A percentile compares a stretch with the other conserved stretches of the same genome.
phyloP scores from a whole-genome alignment of 2,888 invertebrate species.

The Chorisops tibialis region DNA sequence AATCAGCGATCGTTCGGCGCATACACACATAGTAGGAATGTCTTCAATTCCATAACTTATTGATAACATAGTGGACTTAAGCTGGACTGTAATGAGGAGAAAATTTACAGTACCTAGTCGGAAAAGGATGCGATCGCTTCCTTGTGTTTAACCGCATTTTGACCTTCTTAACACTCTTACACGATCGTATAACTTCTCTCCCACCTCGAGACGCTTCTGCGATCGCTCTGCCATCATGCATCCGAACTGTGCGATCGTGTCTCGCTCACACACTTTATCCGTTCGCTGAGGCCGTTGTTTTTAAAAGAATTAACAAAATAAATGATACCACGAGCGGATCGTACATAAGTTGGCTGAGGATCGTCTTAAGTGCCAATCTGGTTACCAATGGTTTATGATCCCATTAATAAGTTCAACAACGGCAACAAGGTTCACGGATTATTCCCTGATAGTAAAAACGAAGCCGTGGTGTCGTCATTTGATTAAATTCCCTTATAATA shows the following conservation, averaged over 20 bases:
- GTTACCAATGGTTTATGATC: conserved; percentile 38
- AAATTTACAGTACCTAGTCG: conserved; percentile 36
- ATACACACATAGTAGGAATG: conserved; percentile 18
- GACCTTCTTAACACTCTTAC: conserved; percentile 23
- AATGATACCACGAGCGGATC: conserved; percentile 24
- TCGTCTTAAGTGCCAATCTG: conserved; percentile 37
- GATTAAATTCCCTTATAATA: no score
- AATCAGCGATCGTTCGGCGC: conserved; percentile 16
- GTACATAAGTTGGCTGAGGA: conserved; percentile 20
- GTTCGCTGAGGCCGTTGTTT: not conserved
- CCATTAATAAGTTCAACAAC: conserved; percentile 36
- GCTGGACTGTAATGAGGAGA: conserved; percentile 34
- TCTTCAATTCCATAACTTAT: conserved; percentile 31
- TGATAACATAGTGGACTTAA: conserved; percentile 30
- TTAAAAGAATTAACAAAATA: conserved; percentile 18
- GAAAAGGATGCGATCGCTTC: conserved; percentile 38
- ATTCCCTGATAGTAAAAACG: conserved; percentile 22
- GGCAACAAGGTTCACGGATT: conserved; percentile 30
- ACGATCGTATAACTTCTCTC: not conserved
- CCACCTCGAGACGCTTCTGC: not conserved
- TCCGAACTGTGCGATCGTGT: not conserved
- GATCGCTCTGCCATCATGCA: not conserved
- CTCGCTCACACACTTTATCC: no score
- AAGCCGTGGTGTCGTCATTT: no score
- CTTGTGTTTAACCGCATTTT: conserved; percentile 34